Evolutionary conservation across 2,888 invertebrate genomes (phyloP), one percentile per base, ranked within the genome.

Genomic region (Ectobius pallidus): DNA sequence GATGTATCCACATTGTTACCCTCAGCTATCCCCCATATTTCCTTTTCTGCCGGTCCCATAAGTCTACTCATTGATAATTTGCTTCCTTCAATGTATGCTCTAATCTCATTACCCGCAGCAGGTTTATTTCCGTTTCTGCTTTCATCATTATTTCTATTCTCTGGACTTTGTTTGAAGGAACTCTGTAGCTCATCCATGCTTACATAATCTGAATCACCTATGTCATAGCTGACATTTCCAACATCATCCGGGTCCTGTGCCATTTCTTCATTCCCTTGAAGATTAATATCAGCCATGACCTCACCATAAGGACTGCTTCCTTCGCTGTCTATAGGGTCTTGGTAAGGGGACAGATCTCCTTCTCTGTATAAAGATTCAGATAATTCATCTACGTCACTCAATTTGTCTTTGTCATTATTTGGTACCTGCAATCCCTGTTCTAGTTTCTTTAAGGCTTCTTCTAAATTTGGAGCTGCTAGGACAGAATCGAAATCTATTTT

Each of bases 121-220:
- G 20, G 7, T 18, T 1, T 3, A 11, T 25, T 22, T 34, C 16
- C 32, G 22, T 18, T 6, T 67, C 44, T 55, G 27, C 25, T 11
- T 22, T 61, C 44, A 44, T 42, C 52, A 18, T 52, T 46, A 20
- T 52, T 16, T 22, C 25, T 18, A 20, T 27, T 58, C 1, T 85
- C 86, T 46, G 85, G 83, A 22, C 34, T 71, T 9, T 65, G 46
- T 18, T 69, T 61, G n/a, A 69, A 39, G 7, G 84, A 83, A 78
- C 83, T 82, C 77, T 82, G 85, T 76, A 80, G 83, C 73, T 86
- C 86, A 76, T 86, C 86, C 75, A 86, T 86, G 81, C 86, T 86
- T 77, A 86, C 85, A 77, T 86, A 86, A 14, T 86, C 86, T 9
- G 86, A 86, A 80, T 86, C 86, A 84, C 86, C 85, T 74, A 82